phyloP scores from a whole-genome alignment of 2,797 vertebrate genomes.

The Mormyrops attenuatus region DNA sequence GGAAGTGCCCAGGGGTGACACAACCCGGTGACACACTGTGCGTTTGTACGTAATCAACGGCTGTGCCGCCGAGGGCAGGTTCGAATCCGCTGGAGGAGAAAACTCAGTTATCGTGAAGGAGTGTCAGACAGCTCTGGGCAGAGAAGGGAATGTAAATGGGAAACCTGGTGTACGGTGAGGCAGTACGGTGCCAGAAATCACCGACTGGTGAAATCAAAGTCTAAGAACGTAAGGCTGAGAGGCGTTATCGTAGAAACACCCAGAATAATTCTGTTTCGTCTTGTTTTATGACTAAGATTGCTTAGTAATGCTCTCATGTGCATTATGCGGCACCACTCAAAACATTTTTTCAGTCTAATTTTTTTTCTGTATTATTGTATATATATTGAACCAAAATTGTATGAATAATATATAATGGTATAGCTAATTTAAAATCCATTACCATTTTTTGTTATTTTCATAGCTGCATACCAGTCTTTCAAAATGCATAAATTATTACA shows the following conservation, averaged over 20 bases:
- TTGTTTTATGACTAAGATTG: background rate
- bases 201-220: background rate
- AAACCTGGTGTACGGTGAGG: background rate
- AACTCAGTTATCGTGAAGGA: slow-evolving; percentile 17
- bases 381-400: background rate
- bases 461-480: background rate
- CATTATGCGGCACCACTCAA: background rate
- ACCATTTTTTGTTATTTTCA: background rate
- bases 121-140: background rate
- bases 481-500: background rate
- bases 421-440: background rate
- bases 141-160: background rate
- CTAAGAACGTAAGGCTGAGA: background rate
- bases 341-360: background rate
- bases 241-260: background rate
- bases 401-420: background rate
- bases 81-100: background rate
- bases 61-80: background rate
- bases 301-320: background rate
- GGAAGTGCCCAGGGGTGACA: background rate
- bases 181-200: background rate
- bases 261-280: background rate
- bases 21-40: background rate
- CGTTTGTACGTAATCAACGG: background rate
- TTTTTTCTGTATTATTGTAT: background rate